Evolutionary conservation across 2,113 vertebrate genomes (phyloP).

Genomic region (Caranx melampygus): DNA sequence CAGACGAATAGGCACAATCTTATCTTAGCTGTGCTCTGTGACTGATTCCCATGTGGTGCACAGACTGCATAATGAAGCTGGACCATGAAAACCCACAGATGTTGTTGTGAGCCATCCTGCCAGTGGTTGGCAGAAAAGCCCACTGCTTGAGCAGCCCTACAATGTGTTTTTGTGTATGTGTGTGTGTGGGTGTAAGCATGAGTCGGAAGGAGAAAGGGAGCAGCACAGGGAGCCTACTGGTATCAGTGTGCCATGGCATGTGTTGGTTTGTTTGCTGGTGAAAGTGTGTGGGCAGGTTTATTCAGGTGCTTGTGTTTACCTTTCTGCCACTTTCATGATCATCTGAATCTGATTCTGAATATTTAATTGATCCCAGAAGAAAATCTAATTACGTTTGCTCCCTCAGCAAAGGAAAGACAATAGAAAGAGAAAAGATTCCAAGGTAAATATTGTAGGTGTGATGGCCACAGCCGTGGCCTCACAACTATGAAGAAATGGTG

Average conservation of each 20-base stretch:
- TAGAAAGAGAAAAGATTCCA: no score
- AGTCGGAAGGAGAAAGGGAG: constrained; percentile 11
- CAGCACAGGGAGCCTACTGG: constrained; percentile 30
- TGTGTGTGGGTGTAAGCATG: constrained; percentile 37
- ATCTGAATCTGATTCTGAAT: no score
- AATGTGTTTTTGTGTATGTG: constrained; percentile 39
- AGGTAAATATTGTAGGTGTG: no score
- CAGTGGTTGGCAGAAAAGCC: constrained; percentile 63
- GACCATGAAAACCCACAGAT: constrained; percentile 68
- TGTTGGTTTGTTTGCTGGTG: constrained; percentile 22
- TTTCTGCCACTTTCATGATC: background rate
- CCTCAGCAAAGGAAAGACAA: no score
- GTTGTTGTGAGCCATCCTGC: constrained; percentile 70
- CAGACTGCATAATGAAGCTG: constrained; percentile 75
- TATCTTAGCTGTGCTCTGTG: constrained; percentile 42
- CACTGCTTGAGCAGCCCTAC: constrained; percentile 42
- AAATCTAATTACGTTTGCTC: no score
- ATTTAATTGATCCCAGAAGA: no score
- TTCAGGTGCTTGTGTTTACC: constrained; percentile 30
- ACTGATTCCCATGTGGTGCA: constrained; percentile 57
- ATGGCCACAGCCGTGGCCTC: no score
- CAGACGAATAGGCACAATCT: constrained; percentile 33
- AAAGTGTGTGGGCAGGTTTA: constrained; percentile 19
- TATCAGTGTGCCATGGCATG: constrained; percentile 39
- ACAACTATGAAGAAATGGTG: no score